Percentiles rank a stretch among this genome's conserved stretches.
Conservation (phyloP, 37 sponge, comb jelly and placozoan genomes). For the Agelas oroides region DNA sequence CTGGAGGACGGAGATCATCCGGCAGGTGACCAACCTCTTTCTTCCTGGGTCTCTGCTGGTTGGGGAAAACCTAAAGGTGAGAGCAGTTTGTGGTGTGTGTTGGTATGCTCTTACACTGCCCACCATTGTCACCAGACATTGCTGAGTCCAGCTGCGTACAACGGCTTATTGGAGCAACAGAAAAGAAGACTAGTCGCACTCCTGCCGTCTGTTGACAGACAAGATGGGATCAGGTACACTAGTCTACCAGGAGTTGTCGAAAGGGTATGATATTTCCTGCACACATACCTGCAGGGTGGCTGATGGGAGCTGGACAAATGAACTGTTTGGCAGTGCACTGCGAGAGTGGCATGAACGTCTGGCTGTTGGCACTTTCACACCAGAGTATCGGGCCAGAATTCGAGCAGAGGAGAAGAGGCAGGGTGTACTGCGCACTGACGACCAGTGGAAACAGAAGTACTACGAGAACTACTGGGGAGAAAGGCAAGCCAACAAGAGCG, state of each 20-base stretch:
- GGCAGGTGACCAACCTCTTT: background rate
- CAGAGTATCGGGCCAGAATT: constrained; percentile 32
- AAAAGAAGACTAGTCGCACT: no score
- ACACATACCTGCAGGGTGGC: constrained; percentile 4
- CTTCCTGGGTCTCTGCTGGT: constrained; percentile 1
- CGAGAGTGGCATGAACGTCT: constrained; percentile 50
- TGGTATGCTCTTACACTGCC: no score
- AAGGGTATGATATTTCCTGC: no score
- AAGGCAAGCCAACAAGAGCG: constrained; percentile 1
- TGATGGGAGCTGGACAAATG: constrained; percentile 13
- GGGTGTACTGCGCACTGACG: background rate
- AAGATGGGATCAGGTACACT: no score
- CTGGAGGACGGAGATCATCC: background rate
- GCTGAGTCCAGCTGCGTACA: no score
- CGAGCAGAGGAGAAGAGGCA: constrained; percentile 39
- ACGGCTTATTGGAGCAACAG: no score
- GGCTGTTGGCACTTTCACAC: constrained; percentile 27
- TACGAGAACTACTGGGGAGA: constrained; percentile 51
- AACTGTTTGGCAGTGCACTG: constrained; percentile 52
- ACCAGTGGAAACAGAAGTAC: constrained; percentile 23
- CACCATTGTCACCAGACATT: no score
- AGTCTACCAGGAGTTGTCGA: no score
- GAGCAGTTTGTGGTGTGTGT: no score
- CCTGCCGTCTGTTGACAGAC: no score
- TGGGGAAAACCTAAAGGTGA: constrained; percentile 2